Conservation (phyloP, 2,888 invertebrate genomes). For the Tromatobia lineatoria region DNA sequence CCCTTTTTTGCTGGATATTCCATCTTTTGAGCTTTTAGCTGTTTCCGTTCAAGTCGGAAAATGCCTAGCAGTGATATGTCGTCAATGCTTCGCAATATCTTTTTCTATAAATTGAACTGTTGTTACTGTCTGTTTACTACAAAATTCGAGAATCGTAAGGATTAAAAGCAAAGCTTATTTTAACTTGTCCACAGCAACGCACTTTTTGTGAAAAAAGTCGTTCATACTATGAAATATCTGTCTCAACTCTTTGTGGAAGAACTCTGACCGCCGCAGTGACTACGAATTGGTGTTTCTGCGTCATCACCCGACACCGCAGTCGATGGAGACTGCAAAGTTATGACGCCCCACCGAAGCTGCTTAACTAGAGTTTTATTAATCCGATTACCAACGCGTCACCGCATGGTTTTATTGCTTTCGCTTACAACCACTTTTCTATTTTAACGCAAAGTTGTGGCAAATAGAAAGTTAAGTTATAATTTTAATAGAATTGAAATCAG, state of each 20-base stretch:
- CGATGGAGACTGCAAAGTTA: constrained; percentile 33
- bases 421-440: background rate
- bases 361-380: constrained; percentile 74
- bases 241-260: background rate
- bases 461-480: background rate
- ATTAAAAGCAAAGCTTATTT: too few relatives aligned
- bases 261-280: background rate
- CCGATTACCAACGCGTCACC: constrained; percentile 70
- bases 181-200: too few relatives aligned
- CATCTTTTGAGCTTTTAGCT: background rate
- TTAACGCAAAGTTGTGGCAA: background rate
- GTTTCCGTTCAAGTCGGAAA: constrained; percentile 14
- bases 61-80: background rate
- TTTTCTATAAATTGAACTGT: background rate
- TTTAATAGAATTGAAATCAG: background rate
- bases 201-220: background rate
- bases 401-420: background rate
- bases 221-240: background rate
- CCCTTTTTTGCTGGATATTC: constrained; percentile 28
- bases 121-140: background rate
- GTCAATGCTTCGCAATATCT: background rate
- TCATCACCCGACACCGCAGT: background rate
- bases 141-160: too few relatives aligned
- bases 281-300: background rate
- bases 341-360: constrained; percentile 69